Conservation (phyloP, 2,113 vertebrate genomes). For the Gracilinanus agilis region DNA sequence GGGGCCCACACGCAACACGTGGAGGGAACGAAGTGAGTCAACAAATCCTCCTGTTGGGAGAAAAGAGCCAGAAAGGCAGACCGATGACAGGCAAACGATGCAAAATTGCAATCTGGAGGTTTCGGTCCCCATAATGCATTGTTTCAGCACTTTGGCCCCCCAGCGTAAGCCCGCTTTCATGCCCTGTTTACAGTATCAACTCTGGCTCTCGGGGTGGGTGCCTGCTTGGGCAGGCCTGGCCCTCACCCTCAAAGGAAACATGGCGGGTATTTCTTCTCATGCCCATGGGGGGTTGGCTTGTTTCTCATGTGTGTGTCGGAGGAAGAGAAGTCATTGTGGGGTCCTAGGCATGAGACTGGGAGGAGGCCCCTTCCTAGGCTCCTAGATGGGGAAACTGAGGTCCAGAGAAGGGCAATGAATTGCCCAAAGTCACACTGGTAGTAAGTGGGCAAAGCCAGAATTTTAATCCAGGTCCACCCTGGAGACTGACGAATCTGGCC, state of each 20-base stretch:
- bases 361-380: not conserved
- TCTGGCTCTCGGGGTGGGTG: not conserved
- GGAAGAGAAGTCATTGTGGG: not conserved
- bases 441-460: not conserved
- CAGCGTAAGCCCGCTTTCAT: conserved; percentile 42
- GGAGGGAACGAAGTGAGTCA: conserved; percentile 71
- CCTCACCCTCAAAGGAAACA: not conserved
- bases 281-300: not conserved
- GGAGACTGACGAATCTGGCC: not conserved
- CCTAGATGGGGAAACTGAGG: not conserved
- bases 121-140: conserved; percentile 59
- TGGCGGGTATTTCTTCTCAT: not conserved
- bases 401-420: not conserved
- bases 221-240: conserved; percentile 28
- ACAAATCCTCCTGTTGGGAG: conserved; percentile 68
- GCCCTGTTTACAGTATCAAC: not conserved
- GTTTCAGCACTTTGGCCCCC: conserved; percentile 57
- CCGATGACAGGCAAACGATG: conserved; percentile 63
- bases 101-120: conserved; percentile 64
- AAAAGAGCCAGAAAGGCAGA: conserved; percentile 67
- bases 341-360: not conserved
- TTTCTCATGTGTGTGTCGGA: not conserved
- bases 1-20: conserved; percentile 50
- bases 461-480: not conserved
- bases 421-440: not conserved